Base-by-base conservation (phyloP, 2,113 vertebrate genomes). In the Nipponia nippon region DNA sequence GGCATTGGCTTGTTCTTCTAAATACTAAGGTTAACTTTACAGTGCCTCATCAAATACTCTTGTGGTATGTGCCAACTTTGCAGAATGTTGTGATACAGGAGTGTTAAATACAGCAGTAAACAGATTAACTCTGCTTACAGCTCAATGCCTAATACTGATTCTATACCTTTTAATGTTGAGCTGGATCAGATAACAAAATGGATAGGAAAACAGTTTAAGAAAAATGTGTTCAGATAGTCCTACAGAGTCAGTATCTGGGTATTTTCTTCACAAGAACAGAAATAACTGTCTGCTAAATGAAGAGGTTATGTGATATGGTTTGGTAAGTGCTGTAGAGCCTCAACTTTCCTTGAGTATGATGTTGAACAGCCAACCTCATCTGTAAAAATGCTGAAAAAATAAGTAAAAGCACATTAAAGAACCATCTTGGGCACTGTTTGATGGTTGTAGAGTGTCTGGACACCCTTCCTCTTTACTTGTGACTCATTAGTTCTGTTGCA, bases 1-100 rank as follows among this genome's bases (percentile, higher is more conserved):
- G n/a, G 50, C 6, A 4, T 25, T 34, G 38, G 6, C 13, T 75
- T 0, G 0, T 69, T 42, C 30, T 34, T 56, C 40, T 50, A 22
- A 85, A 27, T 50, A 40, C 14, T 30, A 9, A 25, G 13, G 36
- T 36, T 53, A 3, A 25, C 10, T 42, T 59, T 10, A 1, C 56
- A 47, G 49, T 27, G 40, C 56, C 56, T 67, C 49, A 4, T 10
- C 15, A 17, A 20, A 13, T 40, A 21, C 18, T 79, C 27, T 3
- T 26, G 55, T 16, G 56, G 21, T 49, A 2, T 9, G 11, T 49
- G 44, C 38, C 32, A 7, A 2, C 42, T n/a, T 29, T 47, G 53
- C 34, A 44, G 34, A 6, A 2, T 1, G 34, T 1, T 72, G 77
- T 47, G 55, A 10, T 40, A 73, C 9, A 11, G 73, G 72, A 36